These are phyloP conservation scores for Apis cerana DNA, from an alignment of 1,140 invertebrate genomes.

Conservation along the genomic window DNA sequence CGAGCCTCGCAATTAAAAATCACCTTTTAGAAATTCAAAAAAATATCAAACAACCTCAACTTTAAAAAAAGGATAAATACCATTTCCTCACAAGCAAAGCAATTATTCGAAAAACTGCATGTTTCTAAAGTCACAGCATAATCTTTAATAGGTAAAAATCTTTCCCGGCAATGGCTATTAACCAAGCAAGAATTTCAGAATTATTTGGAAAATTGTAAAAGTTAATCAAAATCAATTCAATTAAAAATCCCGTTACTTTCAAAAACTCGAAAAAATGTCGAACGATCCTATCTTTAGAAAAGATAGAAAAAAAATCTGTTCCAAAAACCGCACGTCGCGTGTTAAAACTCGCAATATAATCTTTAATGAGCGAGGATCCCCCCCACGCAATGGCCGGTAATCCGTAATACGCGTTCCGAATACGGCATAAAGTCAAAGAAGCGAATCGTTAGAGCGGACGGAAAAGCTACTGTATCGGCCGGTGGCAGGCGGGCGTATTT, in stretches of 20 bases:
- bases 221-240: too few relatives aligned
- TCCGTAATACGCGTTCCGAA: background rate
- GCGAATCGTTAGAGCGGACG: slow-evolving; percentile 13
- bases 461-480: slow-evolving; percentile 41
- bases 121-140: too few relatives aligned
- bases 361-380: background rate
- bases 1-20: background rate
- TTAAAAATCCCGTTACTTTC: too few relatives aligned
- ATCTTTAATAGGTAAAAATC: too few relatives aligned
- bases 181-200: too few relatives aligned
- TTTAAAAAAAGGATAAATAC: background rate
- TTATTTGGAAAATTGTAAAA: too few relatives aligned
- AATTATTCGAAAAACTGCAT: background rate
- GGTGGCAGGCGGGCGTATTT: slow-evolving; percentile 30
- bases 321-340: background rate
- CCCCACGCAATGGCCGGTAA: background rate
- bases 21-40: background rate
- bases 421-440: slow-evolving; percentile 18
- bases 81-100: too few relatives aligned
- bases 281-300: too few relatives aligned
- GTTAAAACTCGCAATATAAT: background rate
- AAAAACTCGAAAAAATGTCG: too few relatives aligned
- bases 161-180: too few relatives aligned
- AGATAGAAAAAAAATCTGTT: background rate
- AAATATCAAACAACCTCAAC: background rate